Percentiles rank a stretch among this genome's conserved stretches.
Evolutionary conservation across 2,888 invertebrate genomes (phyloP).

Genomic region (Netelia inedita): DNA sequence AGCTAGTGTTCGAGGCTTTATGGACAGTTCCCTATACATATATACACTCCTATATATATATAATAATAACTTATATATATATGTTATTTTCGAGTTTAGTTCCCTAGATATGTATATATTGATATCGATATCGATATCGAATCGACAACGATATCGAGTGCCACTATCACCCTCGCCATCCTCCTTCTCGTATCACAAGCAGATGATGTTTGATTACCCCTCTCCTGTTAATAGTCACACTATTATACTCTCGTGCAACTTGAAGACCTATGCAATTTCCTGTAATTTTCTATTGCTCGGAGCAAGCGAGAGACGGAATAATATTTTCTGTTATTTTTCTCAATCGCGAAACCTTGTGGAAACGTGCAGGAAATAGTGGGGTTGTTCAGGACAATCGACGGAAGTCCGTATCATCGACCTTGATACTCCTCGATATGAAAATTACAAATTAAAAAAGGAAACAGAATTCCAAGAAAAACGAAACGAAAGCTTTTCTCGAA

Average conservation of each 20-base stretch:
- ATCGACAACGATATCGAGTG: slow-evolving; percentile 57
- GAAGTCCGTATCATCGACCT: no score
- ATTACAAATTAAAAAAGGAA: no score
- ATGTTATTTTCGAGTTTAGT: not conserved
- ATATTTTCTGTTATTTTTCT: no score
- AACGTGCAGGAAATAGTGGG: no score
- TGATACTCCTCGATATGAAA: no score
- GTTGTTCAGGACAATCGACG: no score
- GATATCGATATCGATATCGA: not conserved
- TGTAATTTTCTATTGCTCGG: not conserved
- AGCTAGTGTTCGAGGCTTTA: slow-evolving; percentile 4
- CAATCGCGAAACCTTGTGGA: no score
- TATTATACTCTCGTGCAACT: not conserved
- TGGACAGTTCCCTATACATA: not conserved
- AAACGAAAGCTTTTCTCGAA: no score
- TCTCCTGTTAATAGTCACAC: slow-evolving; percentile 6
- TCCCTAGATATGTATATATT: not conserved
- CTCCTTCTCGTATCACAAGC: slow-evolving; percentile 31
- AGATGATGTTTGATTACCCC: slow-evolving; percentile 42
- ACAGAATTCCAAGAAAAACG: no score
- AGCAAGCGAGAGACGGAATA: no score
- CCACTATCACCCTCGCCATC: slow-evolving; percentile 24
- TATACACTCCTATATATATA: not conserved
- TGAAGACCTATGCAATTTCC: not conserved
- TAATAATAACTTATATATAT: not conserved